Base-by-base conservation (phyloP, 2,888 invertebrate species). In the Clostera curtula region DNA sequence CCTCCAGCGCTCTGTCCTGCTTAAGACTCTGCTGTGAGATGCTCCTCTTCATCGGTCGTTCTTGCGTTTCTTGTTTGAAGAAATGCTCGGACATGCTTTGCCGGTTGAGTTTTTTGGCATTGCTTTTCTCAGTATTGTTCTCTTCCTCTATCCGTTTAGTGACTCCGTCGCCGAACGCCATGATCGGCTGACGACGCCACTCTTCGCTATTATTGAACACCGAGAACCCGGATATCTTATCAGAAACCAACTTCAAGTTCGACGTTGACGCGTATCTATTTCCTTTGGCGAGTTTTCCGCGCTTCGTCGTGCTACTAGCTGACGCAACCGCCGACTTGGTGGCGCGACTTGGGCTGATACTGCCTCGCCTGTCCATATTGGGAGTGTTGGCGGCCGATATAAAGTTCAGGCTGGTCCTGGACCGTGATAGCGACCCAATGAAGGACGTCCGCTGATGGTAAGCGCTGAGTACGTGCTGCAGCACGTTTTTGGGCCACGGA, bases 371-470 rank as follows among this genome's bases (percentile, higher is more conserved):
- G 4, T 68, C 66, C 56, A 70, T 47, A n/a, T 55, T 59, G 0
- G 77, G 74, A 0, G 79, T 73, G 21, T 60, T 71, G 0, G 69
- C 53, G 1, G 67, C 56, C 0, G 75, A 62, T 1, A 73, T 31
- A 37, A 73, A 61, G 53, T 86, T 77, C 0, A 88, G 57, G 14
- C 86, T 84, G 0, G 88, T 88, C 8, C 87, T 69, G 0, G 88
- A 88, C 1, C 88, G 60, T 0, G 86, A 83, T 20, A 88, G 49
- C 3, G 84, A 80, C 5, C 86, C 86, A 5, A 88, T 80, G 45
- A 88, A 85, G 5, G 77, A 72, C 5, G 53, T 74, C 1, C 82
- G 28, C 25, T 80, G 80, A 1, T 83, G 72, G 49, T 79, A 72
- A 0, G 69, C 62, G 29, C 56, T 54, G 0, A 85, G 46, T 0